These are phyloP conservation scores for Ptychadena robeensis DNA, from an alignment of 2,797 vertebrate genomes.

Conservation along the genomic window DNA sequence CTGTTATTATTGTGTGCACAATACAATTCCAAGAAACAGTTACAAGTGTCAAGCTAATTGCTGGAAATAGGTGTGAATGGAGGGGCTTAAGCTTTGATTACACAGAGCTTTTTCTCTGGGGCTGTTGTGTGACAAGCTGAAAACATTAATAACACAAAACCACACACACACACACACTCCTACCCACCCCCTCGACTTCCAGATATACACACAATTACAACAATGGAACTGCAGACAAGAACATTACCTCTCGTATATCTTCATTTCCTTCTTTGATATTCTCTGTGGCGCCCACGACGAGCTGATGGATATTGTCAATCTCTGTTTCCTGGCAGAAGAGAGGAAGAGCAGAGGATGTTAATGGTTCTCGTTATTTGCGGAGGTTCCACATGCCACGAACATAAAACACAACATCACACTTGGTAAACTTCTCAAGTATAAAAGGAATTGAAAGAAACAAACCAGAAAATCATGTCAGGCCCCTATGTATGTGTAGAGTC, in stretches of 20 bases:
- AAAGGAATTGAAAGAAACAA: background rate
- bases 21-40: slow-evolving; percentile 16
- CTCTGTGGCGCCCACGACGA: slow-evolving; percentile 97
- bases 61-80: background rate
- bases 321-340: slow-evolving; percentile 85
- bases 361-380: background rate
- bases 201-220: slow-evolving; percentile 6
- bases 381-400: background rate
- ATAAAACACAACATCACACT: background rate
- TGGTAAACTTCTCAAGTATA: background rate
- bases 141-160: background rate
- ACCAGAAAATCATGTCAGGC: background rate
- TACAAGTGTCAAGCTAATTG: slow-evolving; percentile 1
- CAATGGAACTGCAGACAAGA: background rate
- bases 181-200: background rate
- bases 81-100: background rate
- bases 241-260: slow-evolving; percentile 92
- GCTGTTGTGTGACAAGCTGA: background rate
- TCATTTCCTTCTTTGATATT: slow-evolving; percentile 98
- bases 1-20: background rate
- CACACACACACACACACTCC: slow-evolving; percentile 17
- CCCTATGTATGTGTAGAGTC: too few species aligned
- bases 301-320: slow-evolving; percentile 92
- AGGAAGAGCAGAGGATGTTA: slow-evolving; percentile 1
- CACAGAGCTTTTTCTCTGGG: background rate